These are phyloP conservation scores for Poeciliopsis occidentalis DNA, from an alignment of 2,113 vertebrate species.

Conservation along the genomic window DNA sequence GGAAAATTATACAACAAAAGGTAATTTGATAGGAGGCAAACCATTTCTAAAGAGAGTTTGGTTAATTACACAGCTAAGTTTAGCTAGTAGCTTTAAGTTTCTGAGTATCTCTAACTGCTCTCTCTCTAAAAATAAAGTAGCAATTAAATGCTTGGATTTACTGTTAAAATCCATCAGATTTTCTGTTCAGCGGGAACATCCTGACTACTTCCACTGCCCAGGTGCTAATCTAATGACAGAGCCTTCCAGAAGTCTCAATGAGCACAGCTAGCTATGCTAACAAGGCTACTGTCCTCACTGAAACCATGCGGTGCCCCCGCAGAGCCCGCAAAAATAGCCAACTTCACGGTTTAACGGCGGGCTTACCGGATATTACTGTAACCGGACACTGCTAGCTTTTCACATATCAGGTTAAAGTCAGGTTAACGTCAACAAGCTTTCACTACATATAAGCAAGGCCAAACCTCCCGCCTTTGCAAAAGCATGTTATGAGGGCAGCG, in stretches of 20 bases:
- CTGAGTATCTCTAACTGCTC: too few species aligned
- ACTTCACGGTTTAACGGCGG: not conserved
- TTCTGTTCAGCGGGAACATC: not conserved
- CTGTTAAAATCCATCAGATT: not conserved
- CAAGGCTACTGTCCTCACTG: conserved; percentile 15
- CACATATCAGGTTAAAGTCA: accelerated
- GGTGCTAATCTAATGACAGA: conserved; percentile 16
- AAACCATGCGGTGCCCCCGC: conserved; percentile 64
- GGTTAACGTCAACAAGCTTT: conserved; percentile 7
- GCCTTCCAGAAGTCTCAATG: conserved; percentile 19
- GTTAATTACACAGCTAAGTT: too few species aligned
- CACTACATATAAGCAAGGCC: conserved; percentile 42
- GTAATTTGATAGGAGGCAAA: too few species aligned
- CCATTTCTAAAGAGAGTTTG: too few species aligned
- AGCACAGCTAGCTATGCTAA: conserved; percentile 41
- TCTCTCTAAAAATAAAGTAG: not conserved
- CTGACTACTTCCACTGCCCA: not conserved
- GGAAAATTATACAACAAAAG: too few species aligned
- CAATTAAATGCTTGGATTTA: not conserved
- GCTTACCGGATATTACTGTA: too few species aligned
- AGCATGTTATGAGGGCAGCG: conserved; percentile 63
- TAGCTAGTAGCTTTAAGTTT: too few species aligned
- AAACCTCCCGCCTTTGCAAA: conserved; percentile 68
- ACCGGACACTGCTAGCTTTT: not conserved
- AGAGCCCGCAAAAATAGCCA: not conserved